Evolutionary conservation across 2,888 invertebrate species (phyloP), one percentile per base, ranked within the genome.

Genomic region (Malthinus flaveolus): DNA sequence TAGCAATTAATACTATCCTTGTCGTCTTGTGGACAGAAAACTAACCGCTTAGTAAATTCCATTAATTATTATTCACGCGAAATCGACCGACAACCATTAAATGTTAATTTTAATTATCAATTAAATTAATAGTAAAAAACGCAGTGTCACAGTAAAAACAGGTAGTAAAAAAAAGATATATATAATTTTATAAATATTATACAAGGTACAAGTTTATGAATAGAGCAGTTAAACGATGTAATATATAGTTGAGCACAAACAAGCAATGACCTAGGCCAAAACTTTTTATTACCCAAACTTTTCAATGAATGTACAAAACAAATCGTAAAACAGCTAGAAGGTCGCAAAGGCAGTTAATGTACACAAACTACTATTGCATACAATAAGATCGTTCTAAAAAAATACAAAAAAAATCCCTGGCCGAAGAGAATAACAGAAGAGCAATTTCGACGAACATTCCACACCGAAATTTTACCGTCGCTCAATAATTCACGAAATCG

Each of bases 1-100:
- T 65, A 63, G 75, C 75, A 75, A 76, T 77, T 76, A 77, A 76
- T 77, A 76, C 73, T 69, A 74, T 75, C 75, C 74, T 74, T 73
- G 73, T 73, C 71, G 68, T 69, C 69, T 72, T 70, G 74, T 66
- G 70, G 71, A 70, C 64, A 68, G 64, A 68, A 64, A 72, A 73
- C 72, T 68, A 73, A 73, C 73, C 73, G 71, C 71, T 70, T 65
- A 59, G 62, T 66, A 66, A 68, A 68, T 66, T 65, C 63, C 63
- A 62, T 57, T 60, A 68, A 66, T 66, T 66, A 66, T 62, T 68
- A 66, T 63, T 64, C 61, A 61, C 64, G 60, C 57, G 59, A 58
- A 65, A 49, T 57, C 61, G 62, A 64, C 65, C 63, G 60, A 61
- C 61, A 52, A 57, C 65, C 56, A 64, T 65, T 65, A 65, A 56